phyloP scores from a whole-genome alignment of 2,113 vertebrate genomes.

The Salvator merianae region DNA sequence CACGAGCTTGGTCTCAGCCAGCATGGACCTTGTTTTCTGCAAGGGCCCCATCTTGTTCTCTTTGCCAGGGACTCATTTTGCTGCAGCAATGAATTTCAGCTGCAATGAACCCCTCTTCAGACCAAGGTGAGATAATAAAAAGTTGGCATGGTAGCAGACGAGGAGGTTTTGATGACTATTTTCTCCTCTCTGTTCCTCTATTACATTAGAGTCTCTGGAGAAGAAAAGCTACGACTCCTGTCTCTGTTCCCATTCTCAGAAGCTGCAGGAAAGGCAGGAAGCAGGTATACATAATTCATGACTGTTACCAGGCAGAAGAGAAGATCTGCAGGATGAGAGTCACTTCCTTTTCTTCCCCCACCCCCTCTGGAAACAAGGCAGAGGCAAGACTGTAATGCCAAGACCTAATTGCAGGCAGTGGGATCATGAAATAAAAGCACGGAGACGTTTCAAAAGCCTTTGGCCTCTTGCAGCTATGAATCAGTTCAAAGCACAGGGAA shows the following conservation, averaged over 20 bases:
- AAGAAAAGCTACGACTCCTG: conserved; percentile 40
- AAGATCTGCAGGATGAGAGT: conserved; percentile 7
- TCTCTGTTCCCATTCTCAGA: conserved; percentile 17
- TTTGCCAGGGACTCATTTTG: too few relatives aligned
- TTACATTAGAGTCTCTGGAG: conserved; percentile 30
- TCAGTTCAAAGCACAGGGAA: background rate
- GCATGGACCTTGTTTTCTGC: too few relatives aligned
- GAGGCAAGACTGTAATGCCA: background rate
- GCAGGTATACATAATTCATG: conserved; percentile 64
- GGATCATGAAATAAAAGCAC: background rate
- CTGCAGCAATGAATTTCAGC: background rate
- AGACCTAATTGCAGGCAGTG: background rate
- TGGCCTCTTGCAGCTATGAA: background rate
- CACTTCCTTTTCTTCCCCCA: background rate
- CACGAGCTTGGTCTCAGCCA: too few relatives aligned
- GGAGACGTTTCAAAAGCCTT: too few relatives aligned
- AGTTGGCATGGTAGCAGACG: background rate
- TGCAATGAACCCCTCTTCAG: background rate
- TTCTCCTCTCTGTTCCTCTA: conserved; percentile 20
- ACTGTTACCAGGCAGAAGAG: conserved; percentile 51
- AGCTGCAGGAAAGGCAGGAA: conserved; percentile 28
- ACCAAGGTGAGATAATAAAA: background rate
- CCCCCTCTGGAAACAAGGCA: background rate
- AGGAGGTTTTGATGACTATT: background rate
- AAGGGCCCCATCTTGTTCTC: too few relatives aligned